Evolutionary conservation across 2,113 vertebrate species (phyloP), one percentile per base, ranked within the genome.

Genomic region (Semnornis frantzii): DNA sequence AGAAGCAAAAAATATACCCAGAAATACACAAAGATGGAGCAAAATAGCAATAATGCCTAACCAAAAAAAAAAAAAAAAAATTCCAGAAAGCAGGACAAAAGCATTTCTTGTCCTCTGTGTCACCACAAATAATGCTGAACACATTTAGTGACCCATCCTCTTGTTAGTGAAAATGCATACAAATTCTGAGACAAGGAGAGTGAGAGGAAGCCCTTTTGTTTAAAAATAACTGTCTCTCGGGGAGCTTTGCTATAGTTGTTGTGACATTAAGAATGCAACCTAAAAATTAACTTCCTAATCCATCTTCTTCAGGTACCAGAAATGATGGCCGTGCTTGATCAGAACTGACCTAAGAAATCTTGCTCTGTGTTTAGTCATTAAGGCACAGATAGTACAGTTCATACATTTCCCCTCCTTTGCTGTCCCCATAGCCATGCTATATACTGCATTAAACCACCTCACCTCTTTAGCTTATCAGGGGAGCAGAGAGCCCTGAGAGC

Each of bases 331-430:
- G 24, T 3, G 25, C 11, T 28, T 18, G 12, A 25, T 54, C 21
- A 62, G 50, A 76, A 65, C 15, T 15, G 24, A 52, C 28, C 24
- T 52, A 58, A 58, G 50, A 83, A 80, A 65, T 19, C 3, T 31
- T 28, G 21, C 46, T 39, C 44, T 31, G 3, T 5, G 39, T 24
- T 88, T 46, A 55, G 60, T 28, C 28, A 33, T 19, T 13, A 39
- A 50, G 33, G 52, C 42, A 72, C 21, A 27, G 17, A 19, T 16
- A 54, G 30, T 10, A 73, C 0, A 0, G 46, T 30, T 50, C 3
- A 1, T 8, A 25, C n/a, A 7, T 87, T 66, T 42, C 2, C 70
- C 50, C n/a, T 54, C 20, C 44, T 50, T 11, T 33, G 59, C 63
- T 87, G 4, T 28, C 54, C 50, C 62, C 54, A 34, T 0, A 65